Conservation (phyloP, 92 coral and sea anemone genomes). For the Chrysogorgia sp. region DNA sequence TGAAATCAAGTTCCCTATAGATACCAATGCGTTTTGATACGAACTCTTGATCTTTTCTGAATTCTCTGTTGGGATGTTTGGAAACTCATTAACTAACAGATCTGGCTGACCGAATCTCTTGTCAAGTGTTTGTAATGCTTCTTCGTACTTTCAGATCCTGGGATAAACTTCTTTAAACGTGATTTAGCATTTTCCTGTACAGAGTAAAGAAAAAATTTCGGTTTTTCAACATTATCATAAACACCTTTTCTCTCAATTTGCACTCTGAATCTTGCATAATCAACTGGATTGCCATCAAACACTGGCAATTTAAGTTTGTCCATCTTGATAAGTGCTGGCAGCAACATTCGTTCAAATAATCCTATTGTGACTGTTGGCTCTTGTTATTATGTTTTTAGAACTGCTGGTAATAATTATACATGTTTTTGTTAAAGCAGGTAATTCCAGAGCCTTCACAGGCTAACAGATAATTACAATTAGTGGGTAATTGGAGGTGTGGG, state of each 20-base stretch:
- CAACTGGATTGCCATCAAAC: constrained; percentile 33
- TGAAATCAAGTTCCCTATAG: background rate
- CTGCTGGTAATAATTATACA: too few relatives aligned
- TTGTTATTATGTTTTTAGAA: too few relatives aligned
- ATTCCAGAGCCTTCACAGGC: too few relatives aligned
- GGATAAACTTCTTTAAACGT: background rate
- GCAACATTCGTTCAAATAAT: background rate
- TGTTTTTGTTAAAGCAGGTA: too few relatives aligned
- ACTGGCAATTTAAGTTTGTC: constrained; percentile 5
- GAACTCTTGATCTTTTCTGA: background rate
- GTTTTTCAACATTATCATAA: too few relatives aligned
- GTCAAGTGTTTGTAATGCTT: constrained; percentile 25
- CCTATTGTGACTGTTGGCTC: background rate
- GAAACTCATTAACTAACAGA: background rate
- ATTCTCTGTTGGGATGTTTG: too few relatives aligned
- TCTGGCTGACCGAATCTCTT: constrained; percentile 46
- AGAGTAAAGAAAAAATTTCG: too few relatives aligned
- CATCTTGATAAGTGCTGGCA: constrained; percentile 3
- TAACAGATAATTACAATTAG: too few relatives aligned
- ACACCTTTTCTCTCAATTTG: constrained; percentile 7
- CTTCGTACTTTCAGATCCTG: background rate
- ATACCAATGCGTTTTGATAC: background rate
- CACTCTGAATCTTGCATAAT: constrained; percentile 21
- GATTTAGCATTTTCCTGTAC: too few relatives aligned
- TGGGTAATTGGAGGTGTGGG: too few relatives aligned